A percentile compares a stretch with the other conserved stretches of the same genome.
phyloP scores from a whole-genome alignment of 2,113 vertebrate genomes.

The Scopus umbretta region DNA sequence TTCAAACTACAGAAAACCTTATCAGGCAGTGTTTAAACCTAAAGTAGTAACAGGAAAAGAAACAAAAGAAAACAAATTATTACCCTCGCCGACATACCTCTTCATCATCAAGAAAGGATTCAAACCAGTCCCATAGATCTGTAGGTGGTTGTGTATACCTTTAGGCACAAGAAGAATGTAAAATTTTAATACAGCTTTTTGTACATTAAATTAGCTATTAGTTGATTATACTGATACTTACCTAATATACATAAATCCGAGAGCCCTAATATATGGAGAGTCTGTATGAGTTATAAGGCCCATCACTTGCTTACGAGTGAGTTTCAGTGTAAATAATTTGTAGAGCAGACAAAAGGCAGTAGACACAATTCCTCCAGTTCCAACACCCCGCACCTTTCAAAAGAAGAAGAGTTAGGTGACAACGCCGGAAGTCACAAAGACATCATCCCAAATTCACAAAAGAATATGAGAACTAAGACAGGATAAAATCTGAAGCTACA shows the following conservation, averaged over 20 bases:
- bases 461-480: background rate
- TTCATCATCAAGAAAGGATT: slow-evolving; percentile 99
- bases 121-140: slow-evolving; percentile 98
- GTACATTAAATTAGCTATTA: background rate
- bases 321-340: slow-evolving; percentile 96
- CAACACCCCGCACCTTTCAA: slow-evolving; percentile 92
- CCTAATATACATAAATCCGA: slow-evolving; percentile 99
- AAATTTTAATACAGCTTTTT: slow-evolving; percentile 3
- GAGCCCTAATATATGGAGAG: slow-evolving; percentile 96
- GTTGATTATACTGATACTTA: slow-evolving; percentile 46
- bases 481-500: background rate
- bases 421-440: background rate
- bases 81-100: slow-evolving; percentile 99
- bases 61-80: slow-evolving; percentile 82
- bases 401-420: background rate
- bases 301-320: slow-evolving; percentile 99
- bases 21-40: background rate
- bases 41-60: slow-evolving; percentile 34
- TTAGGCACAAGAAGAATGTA: slow-evolving; percentile 34
- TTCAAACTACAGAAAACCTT: background rate
- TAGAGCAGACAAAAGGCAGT: slow-evolving; percentile 98
- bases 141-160: slow-evolving; percentile 98
- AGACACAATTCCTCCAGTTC: slow-evolving; percentile 97
- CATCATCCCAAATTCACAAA: background rate
- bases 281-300: slow-evolving; percentile 98